Evolutionary conservation across 2,113 vertebrate species (phyloP), one percentile per base, ranked within the genome.

Genomic region (Grus americana): DNA sequence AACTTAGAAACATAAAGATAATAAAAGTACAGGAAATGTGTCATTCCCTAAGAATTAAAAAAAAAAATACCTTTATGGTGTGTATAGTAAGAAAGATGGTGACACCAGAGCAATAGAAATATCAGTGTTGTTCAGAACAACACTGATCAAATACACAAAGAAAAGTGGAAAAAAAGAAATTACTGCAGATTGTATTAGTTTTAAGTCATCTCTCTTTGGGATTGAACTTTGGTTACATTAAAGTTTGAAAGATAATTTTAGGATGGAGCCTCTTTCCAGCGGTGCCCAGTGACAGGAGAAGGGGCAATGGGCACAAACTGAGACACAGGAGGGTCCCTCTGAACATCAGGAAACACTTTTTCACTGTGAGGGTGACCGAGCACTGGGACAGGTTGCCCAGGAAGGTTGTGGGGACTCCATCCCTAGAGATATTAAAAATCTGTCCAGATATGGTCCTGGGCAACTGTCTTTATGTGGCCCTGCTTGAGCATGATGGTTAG

Each of bases 371-470:
- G 9, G 23, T 47, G 34, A 3, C 40, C 0, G 0, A 83, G 34
- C 10, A 49, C 24, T 2, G 4, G 16, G 40, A 30, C 16, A 55
- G 5, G 24, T 57, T 63, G 24, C 3, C 17, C 20, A 27, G 40
- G 40, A 40, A 40, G 32, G 5, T 1, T 49, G 19, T 55, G 21
- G 30, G 32, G 15, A 46, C 54, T 75, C 13, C 16, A 14, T 40
- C 40, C 24, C 47, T 55, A 42, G 22, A 50, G 30, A 18, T 57
- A 18, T 4, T 30, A 27, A 42, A 76, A n/a, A 27, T 26, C 16
- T 36, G 4, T 12, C 47, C 3, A 4, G 7, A 32, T 6, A 4
- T 0, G 3, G 34, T 34, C 46, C 2, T 36, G 14, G 5, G 16
- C 11, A 66, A 30, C 11, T 18, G 20, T 6, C 4, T 46, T 3